Base-by-base conservation (phyloP, 2,888 invertebrate species). In the Automeris io region DNA sequence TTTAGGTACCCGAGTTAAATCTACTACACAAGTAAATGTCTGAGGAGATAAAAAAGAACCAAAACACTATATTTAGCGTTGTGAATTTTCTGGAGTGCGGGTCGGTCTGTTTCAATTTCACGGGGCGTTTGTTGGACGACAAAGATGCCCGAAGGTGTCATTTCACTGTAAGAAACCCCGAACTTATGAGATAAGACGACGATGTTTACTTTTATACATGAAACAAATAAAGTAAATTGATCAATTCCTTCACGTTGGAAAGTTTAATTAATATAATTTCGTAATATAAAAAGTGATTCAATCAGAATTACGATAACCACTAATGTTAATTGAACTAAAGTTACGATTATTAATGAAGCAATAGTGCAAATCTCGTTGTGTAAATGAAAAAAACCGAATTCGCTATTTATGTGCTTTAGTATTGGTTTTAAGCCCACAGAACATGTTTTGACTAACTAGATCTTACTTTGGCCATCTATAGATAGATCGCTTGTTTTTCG, bases 71-170 rank as follows among this genome's bases (percentile, higher is more conserved):
- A 63, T 64, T 61, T 62, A 63, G 57, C 62, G 57, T 48, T 52
- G 51, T 54, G 63, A 71, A 69, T 68, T 69, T 73, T 70, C 64
- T 59, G 57, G 61, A 62, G 61, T 67, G 70, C 70, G 66, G 70
- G 65, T 70, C 70, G 67, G 76, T 74, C 73, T 70, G 76, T 81
- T 81, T 80, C 82, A 83, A 85, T 85, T 83, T 83, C 82, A 83
- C 83, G 83, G 80, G 68, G 74, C 78, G 76, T 82, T 83, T 81
- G 82, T 69, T 68, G 71, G 75, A 76, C 75, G 73, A 72, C 70
- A 76, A 81, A 77, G 73, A 78, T 67, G 69, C 82, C 82, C 82
- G 66, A 68, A 78, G 82, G 82, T 79, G 78, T 79, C 78, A 78
- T 83, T 82, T 73, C 68, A 67, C 65, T 70, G 72, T 70, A 64